A percentile compares a stretch with the other conserved stretches of the same genome.
Conservation (phyloP, 2,888 invertebrate genomes). For the Apocheima hispidaria region DNA sequence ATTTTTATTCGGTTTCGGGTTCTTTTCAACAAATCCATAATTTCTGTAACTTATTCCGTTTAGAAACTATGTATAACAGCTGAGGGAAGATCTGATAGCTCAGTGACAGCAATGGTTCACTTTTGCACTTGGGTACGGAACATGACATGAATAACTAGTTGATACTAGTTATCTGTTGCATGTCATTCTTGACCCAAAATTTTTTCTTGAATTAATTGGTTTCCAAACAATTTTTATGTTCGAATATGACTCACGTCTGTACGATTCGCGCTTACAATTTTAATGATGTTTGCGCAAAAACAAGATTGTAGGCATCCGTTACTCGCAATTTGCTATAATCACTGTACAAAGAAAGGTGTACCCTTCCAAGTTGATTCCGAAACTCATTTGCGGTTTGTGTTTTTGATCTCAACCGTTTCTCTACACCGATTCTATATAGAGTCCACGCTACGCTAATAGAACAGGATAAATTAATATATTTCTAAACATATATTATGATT, state of each 20-base stretch:
- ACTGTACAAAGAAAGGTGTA: constrained; percentile 74
- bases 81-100: too few species aligned
- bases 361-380: constrained; percentile 67
- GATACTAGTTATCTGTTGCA: too few species aligned
- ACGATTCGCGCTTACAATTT: constrained; percentile 49
- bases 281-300: constrained; percentile 64
- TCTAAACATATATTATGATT: too few species aligned
- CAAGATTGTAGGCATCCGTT: constrained; percentile 65
- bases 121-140: too few species aligned
- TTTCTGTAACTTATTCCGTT: too few species aligned
- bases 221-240: constrained; percentile 1
- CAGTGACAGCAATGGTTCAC: too few species aligned
- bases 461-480: constrained; percentile 12
- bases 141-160: too few species aligned
- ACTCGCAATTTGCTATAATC: constrained; percentile 77
- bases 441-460: constrained; percentile 40
- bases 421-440: constrained; percentile 52
- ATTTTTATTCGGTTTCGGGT: too few species aligned
- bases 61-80: too few species aligned
- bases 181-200: too few species aligned
- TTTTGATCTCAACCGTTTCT: constrained; percentile 70
- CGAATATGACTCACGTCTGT: constrained; percentile 10
- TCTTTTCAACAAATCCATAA: too few species aligned
- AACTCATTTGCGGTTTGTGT: constrained; percentile 79
- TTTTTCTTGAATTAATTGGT: not conserved